Conservation (phyloP, 2,888 invertebrate genomes). For the Pyrochroa serraticornis region DNA sequence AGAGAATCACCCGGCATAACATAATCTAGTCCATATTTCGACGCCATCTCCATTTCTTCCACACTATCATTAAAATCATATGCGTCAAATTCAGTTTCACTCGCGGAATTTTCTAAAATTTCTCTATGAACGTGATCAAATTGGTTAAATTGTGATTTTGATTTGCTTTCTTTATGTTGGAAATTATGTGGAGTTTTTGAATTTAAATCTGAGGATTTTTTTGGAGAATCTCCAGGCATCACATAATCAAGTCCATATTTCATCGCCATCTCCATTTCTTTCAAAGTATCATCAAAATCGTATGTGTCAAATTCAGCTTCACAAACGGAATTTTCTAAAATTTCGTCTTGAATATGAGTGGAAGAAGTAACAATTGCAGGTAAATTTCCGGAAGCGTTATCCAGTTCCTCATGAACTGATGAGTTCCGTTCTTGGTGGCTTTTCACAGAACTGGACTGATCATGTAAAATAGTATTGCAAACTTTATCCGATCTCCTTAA, state of each 20-base stretch:
- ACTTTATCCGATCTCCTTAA: neutral
- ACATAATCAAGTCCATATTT: conserved; percentile 23
- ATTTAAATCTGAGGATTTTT: neutral
- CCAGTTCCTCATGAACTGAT: too few relatives aligned
- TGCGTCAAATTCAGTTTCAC: neutral
- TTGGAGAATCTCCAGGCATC: conserved; percentile 10
- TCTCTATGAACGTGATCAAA: conserved; percentile 22
- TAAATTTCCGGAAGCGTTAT: too few relatives aligned
- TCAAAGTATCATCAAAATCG: conserved; percentile 30
- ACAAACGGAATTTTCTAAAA: neutral
- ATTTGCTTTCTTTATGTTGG: neutral
- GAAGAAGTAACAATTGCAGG: too few relatives aligned
- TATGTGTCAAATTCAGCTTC: neutral
- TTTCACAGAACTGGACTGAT: too few relatives aligned
- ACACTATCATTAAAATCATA: conserved; percentile 28
- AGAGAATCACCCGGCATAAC: conserved; percentile 10
- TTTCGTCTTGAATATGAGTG: too few relatives aligned
- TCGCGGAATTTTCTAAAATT: neutral
- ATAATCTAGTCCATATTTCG: conserved; percentile 24
- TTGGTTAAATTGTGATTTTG: neutral
- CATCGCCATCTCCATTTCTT: conserved; percentile 30
- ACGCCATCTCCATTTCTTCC: conserved; percentile 30
- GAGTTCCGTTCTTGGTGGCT: neutral
- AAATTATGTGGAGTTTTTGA: neutral
- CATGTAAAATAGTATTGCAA: too few relatives aligned